A percentile compares a stretch with the other conserved stretches of the same genome.
Evolutionary conservation across 2,797 vertebrate genomes (phyloP).

Genomic region (Pangasius krempfi): DNA sequence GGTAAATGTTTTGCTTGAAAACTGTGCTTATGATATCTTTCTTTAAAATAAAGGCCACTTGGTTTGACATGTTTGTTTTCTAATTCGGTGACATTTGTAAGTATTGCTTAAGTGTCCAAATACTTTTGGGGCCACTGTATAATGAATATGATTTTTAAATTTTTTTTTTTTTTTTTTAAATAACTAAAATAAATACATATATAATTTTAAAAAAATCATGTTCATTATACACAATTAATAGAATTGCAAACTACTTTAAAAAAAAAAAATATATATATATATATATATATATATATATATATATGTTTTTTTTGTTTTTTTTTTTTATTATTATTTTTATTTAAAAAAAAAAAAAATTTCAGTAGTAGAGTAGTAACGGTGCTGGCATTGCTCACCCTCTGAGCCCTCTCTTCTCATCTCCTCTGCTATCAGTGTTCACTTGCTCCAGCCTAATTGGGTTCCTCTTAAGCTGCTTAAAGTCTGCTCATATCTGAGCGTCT

Average conservation of each 20-base stretch:
- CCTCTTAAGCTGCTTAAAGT: conserved; percentile 60
- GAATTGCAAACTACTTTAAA: too few relatives aligned
- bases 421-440: conserved; percentile 6
- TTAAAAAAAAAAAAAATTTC: too few relatives aligned
- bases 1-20: neutral
- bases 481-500: conserved; percentile 22
- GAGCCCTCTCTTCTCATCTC: neutral
- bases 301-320: too few relatives aligned
- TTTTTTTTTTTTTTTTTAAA: neutral
- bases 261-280: too few relatives aligned
- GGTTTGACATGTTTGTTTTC: neutral
- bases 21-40: neutral
- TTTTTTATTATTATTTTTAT: too few relatives aligned
- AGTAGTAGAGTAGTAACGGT: neutral
- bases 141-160: neutral
- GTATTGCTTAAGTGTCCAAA: neutral
- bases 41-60: neutral
- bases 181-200: too few relatives aligned
- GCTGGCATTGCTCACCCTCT: neutral
- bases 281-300: too few relatives aligned
- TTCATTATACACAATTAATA: too few relatives aligned
- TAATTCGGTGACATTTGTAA: neutral
- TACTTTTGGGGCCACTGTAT: neutral
- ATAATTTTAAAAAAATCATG: too few relatives aligned
- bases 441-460: neutral